Evolutionary conservation across 1,140 invertebrate genomes (phyloP), one percentile per base, ranked within the genome.

Genomic region (Orius insidiosus): DNA sequence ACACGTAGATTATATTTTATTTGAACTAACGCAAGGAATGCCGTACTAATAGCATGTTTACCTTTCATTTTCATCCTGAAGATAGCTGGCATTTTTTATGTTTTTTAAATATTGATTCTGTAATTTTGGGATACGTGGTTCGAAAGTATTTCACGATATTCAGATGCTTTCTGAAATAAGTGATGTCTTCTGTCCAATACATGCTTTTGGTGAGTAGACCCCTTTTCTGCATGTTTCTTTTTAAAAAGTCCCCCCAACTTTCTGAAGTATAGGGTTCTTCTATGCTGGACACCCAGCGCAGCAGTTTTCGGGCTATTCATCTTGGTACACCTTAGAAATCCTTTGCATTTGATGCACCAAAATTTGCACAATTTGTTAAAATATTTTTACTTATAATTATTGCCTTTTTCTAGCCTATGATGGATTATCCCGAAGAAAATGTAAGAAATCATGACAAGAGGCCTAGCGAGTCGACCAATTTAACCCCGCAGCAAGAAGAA

Each of bases 111-210:
- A 37, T 4, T 24, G n/a, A n/a, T 24, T 24, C 3, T n/a, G n/a
- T n/a, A n/a, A 24, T 24, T 24, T 24, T 24, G 3, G 24, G 7
- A 4, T 24, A 24, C 24, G 24, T 4, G 7, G 3, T 24, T 24
- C 24, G 24, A 37, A 19, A 43, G 31, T 15, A 43, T 15, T 32
- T 13, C n/a, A n/a, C n/a, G n/a, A n/a, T n/a, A n/a, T n/a, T n/a
- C 45, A 47, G 35, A 47, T 47, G 45, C 34, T 13, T 30, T 32
- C 34, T 36, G n/a, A 10, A 38, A 34, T 37, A 11, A 39, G 45
- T 47, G 35, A 47, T 47, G 45, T 38, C 45, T 47, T 47, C 45
- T 19, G 45, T 19, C 14, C 45, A 47, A 39, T 47, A 47, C 32
- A 47, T 47, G 45, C 45, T 47, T 19, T 36, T 47, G 45, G 45